These are phyloP conservation scores for Paratrypauchen microcephalus DNA, from an alignment of 2,797 vertebrate genomes.

Conservation along the genomic window DNA sequence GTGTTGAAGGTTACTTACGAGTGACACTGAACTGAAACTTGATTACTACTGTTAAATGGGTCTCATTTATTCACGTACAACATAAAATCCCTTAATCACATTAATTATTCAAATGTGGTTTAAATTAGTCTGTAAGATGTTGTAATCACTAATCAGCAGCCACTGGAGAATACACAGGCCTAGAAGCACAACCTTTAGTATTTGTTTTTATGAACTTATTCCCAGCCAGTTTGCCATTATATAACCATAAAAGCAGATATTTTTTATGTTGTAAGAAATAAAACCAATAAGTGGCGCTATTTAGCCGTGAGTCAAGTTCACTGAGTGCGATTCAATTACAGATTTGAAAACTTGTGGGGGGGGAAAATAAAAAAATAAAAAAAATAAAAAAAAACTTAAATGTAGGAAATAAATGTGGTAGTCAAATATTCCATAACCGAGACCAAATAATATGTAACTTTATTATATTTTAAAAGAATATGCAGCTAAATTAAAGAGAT, in stretches of 20 bases:
- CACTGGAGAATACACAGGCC: background rate
- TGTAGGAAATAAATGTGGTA: no score
- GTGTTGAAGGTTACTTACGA: conserved; percentile 91
- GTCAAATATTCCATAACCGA: no score
- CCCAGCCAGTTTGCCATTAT: background rate
- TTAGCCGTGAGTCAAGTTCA: background rate
- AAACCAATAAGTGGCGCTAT: background rate
- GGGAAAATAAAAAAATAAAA: no score
- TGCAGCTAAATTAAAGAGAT: background rate
- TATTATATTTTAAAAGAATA: no score
- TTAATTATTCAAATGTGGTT: background rate
- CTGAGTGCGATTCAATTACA: conserved; percentile 13
- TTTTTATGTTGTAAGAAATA: background rate
- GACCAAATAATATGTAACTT: no score
- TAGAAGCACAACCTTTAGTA: background rate
- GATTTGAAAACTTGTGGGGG: background rate
- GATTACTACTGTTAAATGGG: conserved; percentile 92
- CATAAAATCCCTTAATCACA: conserved; percentile 65
- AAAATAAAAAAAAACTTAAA: background rate
- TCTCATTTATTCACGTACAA: conserved; percentile 94
- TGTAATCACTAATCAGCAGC: no score
- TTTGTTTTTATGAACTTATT: background rate
- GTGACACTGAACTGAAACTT: conserved; percentile 96
- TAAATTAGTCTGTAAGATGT: background rate
- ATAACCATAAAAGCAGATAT: background rate